Base-by-base conservation (phyloP, 2,113 vertebrate genomes). In the Scytalopus superciliaris region DNA sequence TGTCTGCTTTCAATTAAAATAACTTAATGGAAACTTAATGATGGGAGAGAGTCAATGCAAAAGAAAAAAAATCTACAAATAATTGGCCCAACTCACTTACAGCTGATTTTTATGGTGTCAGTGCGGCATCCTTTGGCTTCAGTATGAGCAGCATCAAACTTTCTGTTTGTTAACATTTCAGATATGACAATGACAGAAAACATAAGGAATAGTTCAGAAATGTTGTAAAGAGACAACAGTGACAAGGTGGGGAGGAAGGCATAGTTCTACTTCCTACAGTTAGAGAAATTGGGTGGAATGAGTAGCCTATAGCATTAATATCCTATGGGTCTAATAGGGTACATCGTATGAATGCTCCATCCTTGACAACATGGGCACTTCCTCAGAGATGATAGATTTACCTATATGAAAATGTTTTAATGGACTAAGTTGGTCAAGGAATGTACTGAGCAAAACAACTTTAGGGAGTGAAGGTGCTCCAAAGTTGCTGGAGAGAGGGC, bases 401-500 rank as follows among this genome's bases (percentile, higher is more conserved):
- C 40, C 17, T 25, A 2, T 6, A 16, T 11, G 23, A 45, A 66
- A 75, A 73, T 27, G 3, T 15, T 73, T 50, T 52, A 17, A 7
- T 44, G 33, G 53, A 68, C 59, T 74, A 28, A 35, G 14, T 27
- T 2, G 3, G 39, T 27, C 42, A 68, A 33, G 24, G 49, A 77
- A 31, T 0, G 0, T 31, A 28, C 10, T 2, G 14, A 53, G 14
- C 14, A 45, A 47, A 80, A 31, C 30, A 53, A 33, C 0, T 2
- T n/a, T 28, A 45, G 60, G 19, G 23, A 40, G 4, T 12, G 9
- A 37, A 24, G 14, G 25, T 39, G 16, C 15, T 37, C 4, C 24
- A 50, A 24, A 53, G 1, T 4, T n/a, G n/a, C n/a, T 69, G 24
- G 39, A 77, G 24, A 64, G n/a, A 60, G 8, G 28, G n/a, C 22